phyloP scores from a whole-genome alignment of 2,888 invertebrate species.

The Pteria penguin region DNA sequence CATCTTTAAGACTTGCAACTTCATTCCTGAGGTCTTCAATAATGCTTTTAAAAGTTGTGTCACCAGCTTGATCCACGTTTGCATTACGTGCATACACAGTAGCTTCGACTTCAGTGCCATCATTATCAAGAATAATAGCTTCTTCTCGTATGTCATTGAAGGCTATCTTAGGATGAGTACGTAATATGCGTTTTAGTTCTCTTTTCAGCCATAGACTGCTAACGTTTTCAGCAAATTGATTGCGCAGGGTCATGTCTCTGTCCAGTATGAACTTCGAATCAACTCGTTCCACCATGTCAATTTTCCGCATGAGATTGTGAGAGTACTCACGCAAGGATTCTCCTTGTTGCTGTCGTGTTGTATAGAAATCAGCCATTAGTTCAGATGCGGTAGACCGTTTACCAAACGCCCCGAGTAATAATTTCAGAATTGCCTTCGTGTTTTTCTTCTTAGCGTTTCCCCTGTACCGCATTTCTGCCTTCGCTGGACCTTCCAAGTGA shows the following conservation, averaged over 20 bases:
- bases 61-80: too few species aligned
- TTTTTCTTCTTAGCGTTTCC: background rate
- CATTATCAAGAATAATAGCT: slow-evolving; percentile 1
- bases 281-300: background rate
- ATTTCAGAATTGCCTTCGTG: background rate
- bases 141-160: slow-evolving; percentile 22
- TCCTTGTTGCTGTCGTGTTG: background rate
- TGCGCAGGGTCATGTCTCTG: slow-evolving; percentile 1
- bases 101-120: background rate
- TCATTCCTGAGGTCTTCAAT: slow-evolving; percentile 6
- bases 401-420: slow-evolving; percentile 5
- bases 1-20: background rate
- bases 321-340: slow-evolving; percentile 1
- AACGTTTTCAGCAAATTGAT: slow-evolving; percentile 21
- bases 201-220: slow-evolving; percentile 6
- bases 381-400: background rate
- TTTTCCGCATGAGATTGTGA: background rate
- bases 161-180: background rate
- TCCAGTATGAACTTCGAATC: slow-evolving; percentile 1
- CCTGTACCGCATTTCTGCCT: slow-evolving; percentile 8
- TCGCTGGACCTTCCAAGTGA: slow-evolving; percentile 13
- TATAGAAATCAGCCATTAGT: background rate
- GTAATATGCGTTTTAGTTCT: background rate
- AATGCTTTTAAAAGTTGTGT: background rate
- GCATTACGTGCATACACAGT: background rate